Base-by-base conservation (phyloP, 2,113 vertebrate genomes). In the zebrafish (Danio rerio) region DNA sequence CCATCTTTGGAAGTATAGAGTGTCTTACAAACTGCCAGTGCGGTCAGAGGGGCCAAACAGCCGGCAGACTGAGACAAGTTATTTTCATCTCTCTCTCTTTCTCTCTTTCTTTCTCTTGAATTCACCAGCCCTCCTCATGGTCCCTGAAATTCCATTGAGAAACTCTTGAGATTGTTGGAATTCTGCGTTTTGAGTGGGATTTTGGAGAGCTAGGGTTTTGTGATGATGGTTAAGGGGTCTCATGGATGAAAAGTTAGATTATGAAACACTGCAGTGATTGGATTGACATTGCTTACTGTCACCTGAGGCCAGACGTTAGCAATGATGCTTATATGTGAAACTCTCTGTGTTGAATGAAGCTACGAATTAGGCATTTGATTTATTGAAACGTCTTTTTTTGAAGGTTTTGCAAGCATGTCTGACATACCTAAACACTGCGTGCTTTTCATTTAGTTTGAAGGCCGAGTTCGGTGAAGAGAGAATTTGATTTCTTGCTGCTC, bases 101-200 rank as follows among this genome's bases (percentile, higher is more conserved):
- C 11, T 84, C 6, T 15, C 70, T 81, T 56, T 62, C 52, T 78
- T 6, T 15, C 70, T 81, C 55, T 62, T 45, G 74, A 86, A 89
- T 89, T 92, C 89, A 90, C 87, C 86, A 49, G 43, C 86, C 89
- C 84, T 89, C 87, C 89, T 90, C 85, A 15, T 63, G 81, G 86
- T 88, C 85, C 81, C 74, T 88, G 90, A 91, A 92, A 92, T 93
- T 92, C 92, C 93, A 91, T 90, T 89, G 87, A 91, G 86, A 84
- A 90, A 89, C 84, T 84, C 83, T 90, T 83, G 87, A 90, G 83
- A 93, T 93, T 89, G 88, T 91, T 92, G 87, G 87, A 89, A 93
- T 93, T 93, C 89, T 89, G 84, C 86, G 82, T 76, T 83, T 85
- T 85, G 88, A 83, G 84, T 73, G 85, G 88, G 88, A 86, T 83